These are phyloP conservation scores for Diploptera punctata DNA, from an alignment of 2,888 invertebrate species.

Conservation along the genomic window DNA sequence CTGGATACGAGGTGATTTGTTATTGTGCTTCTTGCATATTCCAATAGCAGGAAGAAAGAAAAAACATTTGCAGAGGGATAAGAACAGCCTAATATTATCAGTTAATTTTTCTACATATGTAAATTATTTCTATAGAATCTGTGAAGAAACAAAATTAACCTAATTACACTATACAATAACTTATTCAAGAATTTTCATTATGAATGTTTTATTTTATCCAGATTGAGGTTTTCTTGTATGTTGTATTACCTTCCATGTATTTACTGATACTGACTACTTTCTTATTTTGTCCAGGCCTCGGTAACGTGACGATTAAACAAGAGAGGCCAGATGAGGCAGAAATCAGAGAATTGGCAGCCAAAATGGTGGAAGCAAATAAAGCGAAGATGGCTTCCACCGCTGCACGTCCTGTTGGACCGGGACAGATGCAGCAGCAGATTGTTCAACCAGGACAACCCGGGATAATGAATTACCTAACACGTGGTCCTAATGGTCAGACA, in stretches of 20 bases:
- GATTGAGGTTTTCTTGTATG: too few relatives aligned
- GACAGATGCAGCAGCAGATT: conserved; percentile 29
- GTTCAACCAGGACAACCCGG: conserved; percentile 44
- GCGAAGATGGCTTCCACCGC: conserved; percentile 59
- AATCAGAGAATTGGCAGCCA: conserved; percentile 84
- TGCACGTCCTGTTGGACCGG: conserved; percentile 25
- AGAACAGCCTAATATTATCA: too few relatives aligned
- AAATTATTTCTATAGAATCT: too few relatives aligned
- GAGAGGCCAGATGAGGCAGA: conserved; percentile 86
- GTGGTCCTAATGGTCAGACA: conserved; percentile 10
- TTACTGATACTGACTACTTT: neutral
- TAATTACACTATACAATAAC: too few relatives aligned
- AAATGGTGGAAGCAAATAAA: conserved; percentile 85
- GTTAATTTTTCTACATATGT: too few relatives aligned
- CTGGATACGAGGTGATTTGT: too few relatives aligned
- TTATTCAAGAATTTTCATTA: too few relatives aligned
- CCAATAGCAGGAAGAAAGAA: too few relatives aligned
- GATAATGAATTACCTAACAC: conserved; percentile 37
- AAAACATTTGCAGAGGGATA: too few relatives aligned
- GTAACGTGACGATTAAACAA: conserved; percentile 65
- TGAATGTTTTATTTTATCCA: too few relatives aligned
- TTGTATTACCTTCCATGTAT: neutral
- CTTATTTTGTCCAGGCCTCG: conserved; percentile 20
- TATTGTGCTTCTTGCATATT: too few relatives aligned
- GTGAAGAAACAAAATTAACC: too few relatives aligned